phyloP scores from a whole-genome alignment of 2,113 vertebrate genomes.

The Tympanuchus pallidicinctus region DNA sequence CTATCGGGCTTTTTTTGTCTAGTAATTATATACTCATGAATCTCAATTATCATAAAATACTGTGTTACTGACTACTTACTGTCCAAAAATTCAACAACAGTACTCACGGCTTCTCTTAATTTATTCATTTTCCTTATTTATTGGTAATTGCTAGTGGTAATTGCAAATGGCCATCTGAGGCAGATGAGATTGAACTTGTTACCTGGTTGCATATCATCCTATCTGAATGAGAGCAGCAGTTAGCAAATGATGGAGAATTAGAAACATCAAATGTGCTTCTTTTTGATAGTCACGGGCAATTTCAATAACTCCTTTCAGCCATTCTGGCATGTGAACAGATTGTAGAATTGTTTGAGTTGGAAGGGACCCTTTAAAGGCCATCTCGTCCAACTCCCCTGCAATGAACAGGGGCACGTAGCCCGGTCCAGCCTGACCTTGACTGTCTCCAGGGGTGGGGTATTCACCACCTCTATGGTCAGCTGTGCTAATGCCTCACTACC shows the following conservation, averaged over 20 bases:
- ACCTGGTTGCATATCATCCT: neutral
- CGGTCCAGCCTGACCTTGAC: too few species aligned
- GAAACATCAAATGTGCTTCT: neutral
- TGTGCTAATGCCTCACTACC: too few species aligned
- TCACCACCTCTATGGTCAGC: too few species aligned
- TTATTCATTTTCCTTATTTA: neutral
- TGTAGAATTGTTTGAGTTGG: too few species aligned
- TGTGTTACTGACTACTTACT: neutral
- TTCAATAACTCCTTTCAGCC: neutral
- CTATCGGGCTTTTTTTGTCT: neutral
- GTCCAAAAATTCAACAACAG: slow-evolving; percentile 22
- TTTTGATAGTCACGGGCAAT: neutral
- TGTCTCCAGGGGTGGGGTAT: too few species aligned
- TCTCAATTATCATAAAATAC: neutral
- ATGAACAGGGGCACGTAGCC: too few species aligned
- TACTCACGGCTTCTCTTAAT: neutral
- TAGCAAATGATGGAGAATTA: neutral
- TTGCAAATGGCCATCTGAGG: neutral
- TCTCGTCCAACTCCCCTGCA: too few species aligned
- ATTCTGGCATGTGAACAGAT: neutral
- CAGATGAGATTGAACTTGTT: neutral
- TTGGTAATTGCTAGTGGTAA: neutral
- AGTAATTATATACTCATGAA: neutral
- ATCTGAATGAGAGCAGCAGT: neutral
- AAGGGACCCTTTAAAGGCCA: too few species aligned